Base-by-base conservation (phyloP, 2,888 invertebrate species). In the Clitarchus hookeri region DNA sequence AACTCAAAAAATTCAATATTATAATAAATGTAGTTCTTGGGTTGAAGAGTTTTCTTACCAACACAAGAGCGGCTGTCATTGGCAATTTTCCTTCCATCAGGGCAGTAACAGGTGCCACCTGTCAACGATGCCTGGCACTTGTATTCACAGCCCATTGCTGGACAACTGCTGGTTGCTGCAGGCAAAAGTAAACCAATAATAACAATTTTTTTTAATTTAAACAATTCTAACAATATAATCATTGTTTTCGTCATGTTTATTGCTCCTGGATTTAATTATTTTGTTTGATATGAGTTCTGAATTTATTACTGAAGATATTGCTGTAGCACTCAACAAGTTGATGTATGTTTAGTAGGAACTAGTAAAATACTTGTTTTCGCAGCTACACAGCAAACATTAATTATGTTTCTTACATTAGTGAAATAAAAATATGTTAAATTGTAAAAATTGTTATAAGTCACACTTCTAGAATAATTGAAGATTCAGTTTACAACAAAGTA, bases 41-140 rank as follows among this genome's bases (percentile, higher is more conserved):
- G 27, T 8, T 27, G 77, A 26, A 16, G 48, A 27, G 36, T 53
- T 27, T 77, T 88, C 91, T 90, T 90, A 94, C 95, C 95, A 77
- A 95, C 93, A 91, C 99, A 99, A 6, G 96, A 96, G 89, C 95
- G 94, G 90, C 97, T 97, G 91, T 97, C 96, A 9, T 95, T 92
- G 0, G 96, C 94, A n/a, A 99, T 93, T 89, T 95, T 93, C 90
- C 96, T 95, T 0, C 99, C 99, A 44, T 95, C 94, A 0, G 95
- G 95, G 92, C 99, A 99, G 87, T 95, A 96, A 92, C 99, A 99
- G 84, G 95, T 94, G 78, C 98, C 98, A 84, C 98, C 98, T 11
- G 94, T 94, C 12, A 97, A 94, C 0, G 98, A 98, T 77, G 97
- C 95, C 89, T 96, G 96, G 92, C 99, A 99, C 90, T 95, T 96